Evolutionary conservation across 1,140 invertebrate species (phyloP).

Genomic region (Acyrthosiphon pisum): DNA sequence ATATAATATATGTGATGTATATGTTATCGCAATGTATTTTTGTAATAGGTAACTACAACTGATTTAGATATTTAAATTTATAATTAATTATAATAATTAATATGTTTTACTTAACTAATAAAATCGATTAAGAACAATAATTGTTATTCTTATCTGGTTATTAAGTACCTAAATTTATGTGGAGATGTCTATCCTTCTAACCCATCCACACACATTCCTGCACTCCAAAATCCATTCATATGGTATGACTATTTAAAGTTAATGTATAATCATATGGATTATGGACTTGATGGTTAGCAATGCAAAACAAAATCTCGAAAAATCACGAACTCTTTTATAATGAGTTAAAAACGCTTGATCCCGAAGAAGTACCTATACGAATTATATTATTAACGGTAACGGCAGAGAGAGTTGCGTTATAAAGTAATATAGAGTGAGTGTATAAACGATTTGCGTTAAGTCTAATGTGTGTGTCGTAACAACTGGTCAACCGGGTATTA

Average conservation of each 20-base stretch:
- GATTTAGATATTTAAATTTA: too few relatives aligned
- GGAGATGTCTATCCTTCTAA: not conserved
- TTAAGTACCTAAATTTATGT: not conserved
- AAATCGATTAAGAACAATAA: not conserved
- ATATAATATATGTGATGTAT: not conserved
- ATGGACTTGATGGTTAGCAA: not conserved
- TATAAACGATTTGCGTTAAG: constrained; percentile 5
- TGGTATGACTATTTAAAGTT: not conserved
- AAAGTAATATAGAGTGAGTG: constrained; percentile 8
- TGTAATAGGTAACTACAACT: too few relatives aligned
- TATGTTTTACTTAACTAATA: not conserved
- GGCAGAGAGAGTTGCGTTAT: not conserved
- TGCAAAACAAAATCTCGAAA: not conserved
- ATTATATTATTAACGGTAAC: not conserved
- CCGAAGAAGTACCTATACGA: not conserved
- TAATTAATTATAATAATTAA: too few relatives aligned
- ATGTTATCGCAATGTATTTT: too few relatives aligned
- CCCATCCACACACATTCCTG: too few relatives aligned
- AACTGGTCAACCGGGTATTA: constrained; percentile 13
- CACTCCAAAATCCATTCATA: not conserved
- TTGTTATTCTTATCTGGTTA: not conserved
- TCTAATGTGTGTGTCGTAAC: not conserved
- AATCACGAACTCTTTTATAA: not conserved
- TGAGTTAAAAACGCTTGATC: not conserved
- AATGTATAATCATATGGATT: too few relatives aligned